A percentile compares a stretch with the other conserved stretches of the same genome.
Evolutionary conservation across 2,797 vertebrate species (phyloP).

Genomic region (Anomalospiza imberbis): DNA sequence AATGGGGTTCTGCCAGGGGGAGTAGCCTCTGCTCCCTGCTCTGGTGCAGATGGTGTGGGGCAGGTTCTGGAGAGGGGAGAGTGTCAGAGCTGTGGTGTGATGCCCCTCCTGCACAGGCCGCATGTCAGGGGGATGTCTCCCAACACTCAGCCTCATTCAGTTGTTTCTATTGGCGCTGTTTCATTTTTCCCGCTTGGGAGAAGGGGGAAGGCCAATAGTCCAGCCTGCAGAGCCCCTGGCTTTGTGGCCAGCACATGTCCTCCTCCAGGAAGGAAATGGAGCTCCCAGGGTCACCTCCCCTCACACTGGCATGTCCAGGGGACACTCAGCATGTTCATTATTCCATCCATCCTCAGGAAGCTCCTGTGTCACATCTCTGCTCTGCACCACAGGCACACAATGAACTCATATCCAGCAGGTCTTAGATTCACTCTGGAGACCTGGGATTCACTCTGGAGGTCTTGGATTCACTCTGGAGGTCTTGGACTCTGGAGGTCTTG

Average conservation of each 20-base stretch:
- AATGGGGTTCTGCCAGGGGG: neutral
- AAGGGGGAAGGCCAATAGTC: neutral
- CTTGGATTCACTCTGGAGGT: neutral
- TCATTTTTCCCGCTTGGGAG: neutral
- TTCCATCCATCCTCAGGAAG: neutral
- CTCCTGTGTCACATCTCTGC: neutral
- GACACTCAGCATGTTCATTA: neutral
- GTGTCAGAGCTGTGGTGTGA: neutral
- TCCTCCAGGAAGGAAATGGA: neutral
- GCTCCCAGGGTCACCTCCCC: neutral
- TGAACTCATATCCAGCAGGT: neutral
- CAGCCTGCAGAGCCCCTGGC: neutral
- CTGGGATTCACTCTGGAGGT: neutral
- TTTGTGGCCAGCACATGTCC: neutral
- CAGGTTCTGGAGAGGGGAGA: neutral
- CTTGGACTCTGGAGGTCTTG: accelerated
- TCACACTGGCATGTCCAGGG: neutral
- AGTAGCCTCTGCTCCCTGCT: neutral
- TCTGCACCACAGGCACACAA: accelerated
- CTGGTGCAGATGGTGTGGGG: neutral
- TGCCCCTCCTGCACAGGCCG: neutral
- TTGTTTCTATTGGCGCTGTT: neutral
- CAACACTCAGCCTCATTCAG: neutral
- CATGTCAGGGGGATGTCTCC: accelerated
- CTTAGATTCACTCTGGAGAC: neutral